Base-by-base conservation (phyloP, 2,797 vertebrate species). In the Gorsachius magnificus region DNA sequence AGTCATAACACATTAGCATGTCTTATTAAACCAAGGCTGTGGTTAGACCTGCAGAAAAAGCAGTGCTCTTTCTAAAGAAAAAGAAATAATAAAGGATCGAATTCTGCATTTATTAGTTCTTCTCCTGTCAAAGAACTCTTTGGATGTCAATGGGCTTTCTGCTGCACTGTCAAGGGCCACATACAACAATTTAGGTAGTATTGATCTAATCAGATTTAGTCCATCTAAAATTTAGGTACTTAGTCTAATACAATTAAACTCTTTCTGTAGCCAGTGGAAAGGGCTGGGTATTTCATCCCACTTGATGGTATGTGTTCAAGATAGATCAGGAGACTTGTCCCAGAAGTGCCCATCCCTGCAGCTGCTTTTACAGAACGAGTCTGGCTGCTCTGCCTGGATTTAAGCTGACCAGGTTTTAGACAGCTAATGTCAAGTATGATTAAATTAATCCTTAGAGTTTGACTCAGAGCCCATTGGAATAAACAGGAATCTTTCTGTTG, bases 11-110 rank as follows among this genome's bases (percentile, higher is more conserved):
- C 85, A 97, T 98, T 98, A 97, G 97, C 96, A 97, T 96, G 92
- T 93, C 96, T 98, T 98, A 98, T 98, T 98, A 98, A 98, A 98
- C 97, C 95, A 84, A 82, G 85, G 93, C 96, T 91, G 90, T 95
- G 95, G 83, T 76, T 91, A 95, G 92, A 91, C 91, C 92, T 96
- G 88, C 89, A 93, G 96, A 90, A 95, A 92, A 38, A 96, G 41
- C 89, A 75, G 41, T 0, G 24, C 31, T 94, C 72, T 81, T 92
- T 56, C 92, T 82, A 91, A 94, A 96, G 95, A 75, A 90, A 87
- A 87, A 84, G 87, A 87, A 95, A 86, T 64, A 83, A 91, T 90
- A 91, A 83, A 70, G 65, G 75, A 81, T 95, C 29, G 4, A 91
- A 89, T 93, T 78, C 83, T 84, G 68, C 87, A 86, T 87, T 83